These are phyloP conservation scores for Leptinotarsa tumamoca DNA, from an alignment of 2,888 invertebrate species.

Conservation along the genomic window DNA sequence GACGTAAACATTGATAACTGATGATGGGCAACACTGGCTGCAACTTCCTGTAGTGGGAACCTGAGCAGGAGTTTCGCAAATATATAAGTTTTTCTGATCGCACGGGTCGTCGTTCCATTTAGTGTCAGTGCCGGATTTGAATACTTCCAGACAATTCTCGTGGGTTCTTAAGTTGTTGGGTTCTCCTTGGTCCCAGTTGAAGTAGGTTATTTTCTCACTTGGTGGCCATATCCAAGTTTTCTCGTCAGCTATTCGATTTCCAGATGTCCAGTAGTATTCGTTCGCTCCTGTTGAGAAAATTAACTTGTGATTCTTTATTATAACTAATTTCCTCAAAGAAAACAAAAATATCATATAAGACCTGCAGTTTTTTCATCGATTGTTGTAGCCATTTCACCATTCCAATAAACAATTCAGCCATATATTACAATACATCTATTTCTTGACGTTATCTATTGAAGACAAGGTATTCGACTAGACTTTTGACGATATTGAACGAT, in stretches of 20 bases:
- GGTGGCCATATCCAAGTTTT: conserved; percentile 28
- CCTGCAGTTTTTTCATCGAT: too few species aligned
- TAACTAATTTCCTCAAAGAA: too few species aligned
- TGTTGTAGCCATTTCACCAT: too few species aligned
- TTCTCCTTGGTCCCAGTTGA: conserved; percentile 25
- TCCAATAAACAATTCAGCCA: too few species aligned
- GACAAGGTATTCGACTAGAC: too few species aligned
- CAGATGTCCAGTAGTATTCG: conserved; percentile 34
- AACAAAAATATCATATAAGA: too few species aligned
- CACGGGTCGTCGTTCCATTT: conserved; percentile 25
- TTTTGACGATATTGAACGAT: too few species aligned
- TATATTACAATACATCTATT: too few species aligned
- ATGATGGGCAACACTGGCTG: neutral
- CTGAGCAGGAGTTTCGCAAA: conserved; percentile 20
- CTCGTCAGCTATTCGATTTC: conserved; percentile 22
- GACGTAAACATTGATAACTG: conserved; percentile 21
- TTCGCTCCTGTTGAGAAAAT: conserved; percentile 19
- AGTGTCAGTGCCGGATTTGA: neutral
- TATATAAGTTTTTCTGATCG: conserved; percentile 6
- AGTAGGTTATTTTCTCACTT: conserved; percentile 22
- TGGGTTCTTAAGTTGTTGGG: conserved; percentile 9
- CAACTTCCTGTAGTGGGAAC: neutral
- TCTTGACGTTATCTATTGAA: too few species aligned
- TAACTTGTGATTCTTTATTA: too few species aligned
- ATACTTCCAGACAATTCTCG: conserved; percentile 21